Percentiles rank a stretch among this genome's conserved stretches.
These are phyloP conservation scores for Cydia strobilella DNA, from an alignment of 1,140 invertebrate species.

Conservation along the genomic window DNA sequence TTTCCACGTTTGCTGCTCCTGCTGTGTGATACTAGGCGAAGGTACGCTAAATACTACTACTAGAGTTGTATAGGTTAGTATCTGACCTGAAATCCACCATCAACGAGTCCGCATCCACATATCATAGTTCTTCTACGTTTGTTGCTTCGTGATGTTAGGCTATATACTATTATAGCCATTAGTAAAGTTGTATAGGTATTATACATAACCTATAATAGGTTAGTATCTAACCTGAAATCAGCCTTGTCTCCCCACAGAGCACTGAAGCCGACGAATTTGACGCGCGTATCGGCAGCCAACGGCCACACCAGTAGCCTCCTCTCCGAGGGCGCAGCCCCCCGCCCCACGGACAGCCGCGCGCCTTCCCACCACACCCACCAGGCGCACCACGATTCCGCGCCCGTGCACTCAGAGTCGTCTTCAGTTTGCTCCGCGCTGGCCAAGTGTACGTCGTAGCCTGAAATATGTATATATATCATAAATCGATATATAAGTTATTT, in stretches of 20 bases:
- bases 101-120: too few relatives aligned
- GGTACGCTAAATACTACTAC: too few relatives aligned
- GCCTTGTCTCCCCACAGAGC: conserved; percentile 82
- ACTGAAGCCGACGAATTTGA: conserved; percentile 82
- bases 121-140: too few relatives aligned
- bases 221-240: conserved; percentile 81
- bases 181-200: too few relatives aligned
- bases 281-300: conserved; percentile 80
- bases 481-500: too few relatives aligned
- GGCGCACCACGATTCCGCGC: conserved; percentile 75
- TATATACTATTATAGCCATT: too few relatives aligned
- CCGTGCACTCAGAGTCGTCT: conserved; percentile 70
- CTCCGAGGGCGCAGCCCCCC: conserved; percentile 77
- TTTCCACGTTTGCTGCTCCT: too few relatives aligned
- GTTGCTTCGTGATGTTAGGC: too few relatives aligned
- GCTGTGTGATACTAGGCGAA: too few relatives aligned
- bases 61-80: too few relatives aligned
- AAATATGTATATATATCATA: not conserved
- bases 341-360: conserved; percentile 79
- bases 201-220: too few relatives aligned
- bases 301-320: conserved; percentile 80
- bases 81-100: too few relatives aligned
- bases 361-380: conserved; percentile 84
- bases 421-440: conserved; percentile 79
- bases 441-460: conserved; percentile 82